Evolutionary conservation across 35 echinoderm and acorn worm genomes (phyloP), one percentile per base, ranked within the genome.

Genomic region (Lytechinus variegatus): DNA sequence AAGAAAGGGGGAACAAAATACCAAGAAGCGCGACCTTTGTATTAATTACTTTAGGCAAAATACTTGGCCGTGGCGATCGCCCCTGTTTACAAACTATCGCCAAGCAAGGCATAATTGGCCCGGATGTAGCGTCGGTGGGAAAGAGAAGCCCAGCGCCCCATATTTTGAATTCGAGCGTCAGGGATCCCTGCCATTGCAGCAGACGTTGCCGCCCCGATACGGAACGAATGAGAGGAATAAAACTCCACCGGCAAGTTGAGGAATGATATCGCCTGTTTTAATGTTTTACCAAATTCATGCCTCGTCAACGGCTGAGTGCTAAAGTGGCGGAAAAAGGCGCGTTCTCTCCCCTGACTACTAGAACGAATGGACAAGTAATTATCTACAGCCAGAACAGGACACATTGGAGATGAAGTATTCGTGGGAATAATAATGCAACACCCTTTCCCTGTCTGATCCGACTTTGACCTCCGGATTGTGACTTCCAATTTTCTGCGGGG

Each of bases 131-230:
- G 21, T 13, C 52, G n/a, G 54, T 95, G 86, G 3, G 96, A 87
- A n/a, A 27, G 28, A 4, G 94, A 95, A 27, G 21, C 58, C 96
- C 96, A 97, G 1, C 96, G 7, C 27, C 96, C 96, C 96, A 97
- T 95, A 4, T 19, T n/a, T 72, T 97, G 94, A n/a, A 97, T 97
- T 0, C 55, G 33, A 27, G 71, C 53, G n/a, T 55, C 96, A n/a
- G 61, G 29, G 54, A 86, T 29, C 6, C 96, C 96, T 54, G 86
- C 52, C 72, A 27, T 16, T 9, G 89, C 89, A 44, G 96, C 96
- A n/a, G 95, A 87, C 27, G 94, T 94, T 7, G 96, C 96, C 12
- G 96, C 96, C 24, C 94, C 95, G 54, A 97, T 95, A 7, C 95
- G 10, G 27, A 97, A 97, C 2, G 94, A 95, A 61, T 97, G 96